These are phyloP conservation scores for Psittacula derbiana DNA, from an alignment of 2,797 vertebrate species.

Conservation along the genomic window DNA sequence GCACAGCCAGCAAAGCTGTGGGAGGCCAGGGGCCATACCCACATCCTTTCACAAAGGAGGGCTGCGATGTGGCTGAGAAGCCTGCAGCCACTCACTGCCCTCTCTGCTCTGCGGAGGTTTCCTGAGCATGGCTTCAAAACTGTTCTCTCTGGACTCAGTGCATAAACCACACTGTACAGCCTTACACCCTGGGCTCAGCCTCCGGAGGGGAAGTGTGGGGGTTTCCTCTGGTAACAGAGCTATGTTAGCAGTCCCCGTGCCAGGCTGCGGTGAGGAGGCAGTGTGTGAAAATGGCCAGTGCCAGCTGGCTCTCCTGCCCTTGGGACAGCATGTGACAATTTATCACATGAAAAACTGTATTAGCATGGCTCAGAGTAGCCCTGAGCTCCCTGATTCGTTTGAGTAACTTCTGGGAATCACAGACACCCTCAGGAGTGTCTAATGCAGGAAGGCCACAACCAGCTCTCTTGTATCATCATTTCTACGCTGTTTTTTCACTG, in stretches of 20 bases:
- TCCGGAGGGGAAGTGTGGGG: neutral
- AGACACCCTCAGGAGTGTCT: neutral
- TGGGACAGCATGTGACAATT: neutral
- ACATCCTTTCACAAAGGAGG: neutral
- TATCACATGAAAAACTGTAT: neutral
- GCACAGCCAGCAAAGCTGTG: neutral
- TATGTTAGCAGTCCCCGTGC: slow-evolving; percentile 10
- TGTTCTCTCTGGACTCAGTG: rapidly evolving
- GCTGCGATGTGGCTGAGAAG: neutral
- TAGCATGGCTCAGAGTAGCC: neutral
- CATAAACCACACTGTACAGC: neutral
- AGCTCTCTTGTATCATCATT: neutral
- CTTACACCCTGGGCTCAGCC: neutral
- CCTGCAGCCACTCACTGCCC: neutral
- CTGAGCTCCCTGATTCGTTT: neutral
- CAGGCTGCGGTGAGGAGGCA: neutral
- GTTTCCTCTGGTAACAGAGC: neutral
- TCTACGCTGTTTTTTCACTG: neutral
- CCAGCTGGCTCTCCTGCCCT: neutral
- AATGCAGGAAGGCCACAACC: neutral
- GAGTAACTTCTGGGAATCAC: neutral
- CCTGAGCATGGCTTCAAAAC: neutral
- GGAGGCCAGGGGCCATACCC: neutral
- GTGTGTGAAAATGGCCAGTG: slow-evolving; percentile 10
- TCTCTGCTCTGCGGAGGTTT: neutral